Evolutionary conservation across 2,113 vertebrate species (phyloP).

Genomic region (Bombycilla garrulus): DNA sequence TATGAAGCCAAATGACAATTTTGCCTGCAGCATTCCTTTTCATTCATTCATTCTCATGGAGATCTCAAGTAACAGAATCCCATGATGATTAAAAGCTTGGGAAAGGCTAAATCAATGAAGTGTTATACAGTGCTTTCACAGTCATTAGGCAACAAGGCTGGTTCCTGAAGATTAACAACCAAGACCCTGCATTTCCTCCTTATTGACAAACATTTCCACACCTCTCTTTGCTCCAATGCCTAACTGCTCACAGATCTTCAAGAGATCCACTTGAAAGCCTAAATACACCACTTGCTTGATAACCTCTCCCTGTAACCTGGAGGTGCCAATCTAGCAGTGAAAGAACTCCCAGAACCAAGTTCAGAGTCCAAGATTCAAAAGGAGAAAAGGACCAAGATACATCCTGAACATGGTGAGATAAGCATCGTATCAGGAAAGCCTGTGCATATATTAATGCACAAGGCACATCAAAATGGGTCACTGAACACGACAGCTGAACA

Average conservation of each 20-base stretch:
- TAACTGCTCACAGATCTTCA: background rate
- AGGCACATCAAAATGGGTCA: background rate
- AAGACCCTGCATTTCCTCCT: background rate
- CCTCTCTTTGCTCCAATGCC: background rate
- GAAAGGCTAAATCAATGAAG: background rate
- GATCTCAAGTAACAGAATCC: background rate
- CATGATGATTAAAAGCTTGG: background rate
- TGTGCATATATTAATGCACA: background rate
- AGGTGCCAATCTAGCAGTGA: background rate
- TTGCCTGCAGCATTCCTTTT: background rate
- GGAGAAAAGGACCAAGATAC: background rate
- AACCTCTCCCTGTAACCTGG: background rate
- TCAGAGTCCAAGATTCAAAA: background rate
- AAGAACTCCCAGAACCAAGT: background rate
- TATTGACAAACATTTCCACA: background rate
- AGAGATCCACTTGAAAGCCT: background rate
- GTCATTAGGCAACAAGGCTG: background rate
- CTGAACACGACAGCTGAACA: too few relatives aligned
- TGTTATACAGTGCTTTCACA: background rate
- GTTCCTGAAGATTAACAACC: background rate
- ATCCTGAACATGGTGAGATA: accelerated
- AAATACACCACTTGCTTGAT: background rate
- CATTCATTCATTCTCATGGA: background rate
- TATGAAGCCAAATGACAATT: background rate
- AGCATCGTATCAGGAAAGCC: background rate